Base-by-base conservation (phyloP, 2,888 invertebrate genomes). In the Euzetes globulus region DNA sequence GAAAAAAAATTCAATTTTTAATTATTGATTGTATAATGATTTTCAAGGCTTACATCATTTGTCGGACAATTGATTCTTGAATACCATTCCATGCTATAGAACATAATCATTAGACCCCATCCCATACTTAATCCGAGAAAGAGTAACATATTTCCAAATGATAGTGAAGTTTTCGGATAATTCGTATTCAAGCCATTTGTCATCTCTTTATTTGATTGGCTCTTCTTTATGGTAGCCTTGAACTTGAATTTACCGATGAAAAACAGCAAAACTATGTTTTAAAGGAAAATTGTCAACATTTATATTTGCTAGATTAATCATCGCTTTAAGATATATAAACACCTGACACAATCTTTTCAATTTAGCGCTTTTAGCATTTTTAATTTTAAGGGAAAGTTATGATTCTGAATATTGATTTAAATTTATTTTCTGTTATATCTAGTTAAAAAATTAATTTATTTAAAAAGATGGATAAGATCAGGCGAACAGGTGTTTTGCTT, bases 11-110 rank as follows among this genome's bases (percentile, higher is more conserved):
- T 13, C 58, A 58, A 22, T 19, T 58, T n/a, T 19, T 58, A 6
- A 6, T 5, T 6, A 58, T 55, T 6, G 25, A 17, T 22, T 17
- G 4, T 55, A 22, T 55, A 17, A 17, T 55, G 3, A 55, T 4
- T 22, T 15, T 58, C 22, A 25, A 58, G 7, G 7, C 29, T 63
- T 63, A 63, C 63, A 45, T 68, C 68, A 45, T 45, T 68, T 22
- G 45, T n/a, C 2, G 68, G 88, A 80, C 91, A 91, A 82, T 92
- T 91, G 73, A 84, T 83, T 65, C 92, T 86, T 0, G 93, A 91
- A 81, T 89, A 93, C 85, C 87, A 90, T 83, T 98, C 97, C 87
- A 94, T 89, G 29, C 89, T 85, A 82, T 94, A 95, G 2, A 91
- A 81, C 79, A 89, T 89, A 81, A 89, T 85, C n/a, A 90, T 82